Percentiles rank a stretch among this genome's conserved stretches.
Conservation (phyloP, 2,888 invertebrate species). For the Strigamia maritima region DNA sequence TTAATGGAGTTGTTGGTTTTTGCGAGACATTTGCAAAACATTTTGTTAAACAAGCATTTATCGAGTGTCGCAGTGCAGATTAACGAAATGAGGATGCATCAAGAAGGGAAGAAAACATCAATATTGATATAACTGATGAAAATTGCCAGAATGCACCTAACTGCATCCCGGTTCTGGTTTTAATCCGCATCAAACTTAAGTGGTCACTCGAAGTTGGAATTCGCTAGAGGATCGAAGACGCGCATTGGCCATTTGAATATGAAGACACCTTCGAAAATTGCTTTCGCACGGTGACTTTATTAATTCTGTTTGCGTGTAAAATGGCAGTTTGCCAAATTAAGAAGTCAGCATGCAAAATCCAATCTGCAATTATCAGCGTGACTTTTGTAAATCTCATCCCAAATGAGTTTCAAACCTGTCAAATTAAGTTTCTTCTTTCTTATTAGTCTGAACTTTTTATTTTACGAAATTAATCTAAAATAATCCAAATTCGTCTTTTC, state of each 20-base stretch:
- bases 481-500: too few relatives aligned
- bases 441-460: background rate
- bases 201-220: background rate
- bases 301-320: background rate
- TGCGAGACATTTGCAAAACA: background rate
- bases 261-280: too few relatives aligned
- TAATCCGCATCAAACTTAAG: background rate
- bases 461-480: too few relatives aligned
- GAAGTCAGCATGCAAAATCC: background rate
- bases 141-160: background rate
- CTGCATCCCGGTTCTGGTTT: background rate
- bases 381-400: background rate
- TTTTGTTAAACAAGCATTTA: background rate
- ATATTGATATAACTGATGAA: background rate
- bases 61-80: background rate
- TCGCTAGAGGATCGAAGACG: background rate
- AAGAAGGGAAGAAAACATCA: background rate
- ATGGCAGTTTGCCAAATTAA: constrained; percentile 2
- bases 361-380: background rate
- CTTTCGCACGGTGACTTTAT: background rate
- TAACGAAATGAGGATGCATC: background rate
- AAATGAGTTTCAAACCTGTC: background rate
- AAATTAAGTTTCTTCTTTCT: background rate
- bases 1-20: background rate
- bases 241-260: background rate